Conservation (phyloP, 92 coral and sea anemone species). For the Nematostella vectensis region DNA sequence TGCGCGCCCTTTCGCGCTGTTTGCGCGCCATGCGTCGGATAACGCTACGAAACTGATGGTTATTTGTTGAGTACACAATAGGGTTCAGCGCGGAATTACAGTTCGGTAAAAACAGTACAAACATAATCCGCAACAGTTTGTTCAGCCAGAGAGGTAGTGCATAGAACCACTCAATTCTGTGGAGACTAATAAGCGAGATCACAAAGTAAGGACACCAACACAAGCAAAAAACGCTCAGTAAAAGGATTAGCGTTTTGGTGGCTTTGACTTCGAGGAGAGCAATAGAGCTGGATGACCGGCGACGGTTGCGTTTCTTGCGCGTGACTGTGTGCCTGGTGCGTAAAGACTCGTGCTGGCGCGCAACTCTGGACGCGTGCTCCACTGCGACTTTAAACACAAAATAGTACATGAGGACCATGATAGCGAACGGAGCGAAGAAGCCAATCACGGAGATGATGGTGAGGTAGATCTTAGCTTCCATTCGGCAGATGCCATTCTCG, state of each 20-base stretch:
- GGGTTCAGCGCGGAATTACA: conserved; percentile 77
- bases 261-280: conserved; percentile 82
- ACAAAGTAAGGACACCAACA: conserved; percentile 88
- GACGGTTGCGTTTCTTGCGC: conserved; percentile 23
- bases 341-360: conserved; percentile 60
- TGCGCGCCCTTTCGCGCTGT: conserved; percentile 20
- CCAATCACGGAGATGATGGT: conserved; percentile 66
- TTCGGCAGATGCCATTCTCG: conserved; percentile 39
- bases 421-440: conserved; percentile 69
- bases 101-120: conserved; percentile 70
- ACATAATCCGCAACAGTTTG: conserved; percentile 27
- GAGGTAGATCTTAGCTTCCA: conserved; percentile 57
- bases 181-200: conserved; percentile 49
- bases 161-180: conserved; percentile 36
- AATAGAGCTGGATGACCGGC: conserved; percentile 32
- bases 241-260: conserved; percentile 66
- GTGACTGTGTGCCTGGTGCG: background rate
- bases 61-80: conserved; percentile 69
- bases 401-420: conserved; percentile 77
- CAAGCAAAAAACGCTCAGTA: conserved; percentile 69
- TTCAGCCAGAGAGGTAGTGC: conserved; percentile 36
- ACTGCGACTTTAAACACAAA: conserved; percentile 83
- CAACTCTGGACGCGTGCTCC: conserved; percentile 54
- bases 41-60: conserved; percentile 71
- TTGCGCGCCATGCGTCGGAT: conserved; percentile 32